phyloP scores from a whole-genome alignment of 2,888 invertebrate species.

The Oegoconia quadripuncta region DNA sequence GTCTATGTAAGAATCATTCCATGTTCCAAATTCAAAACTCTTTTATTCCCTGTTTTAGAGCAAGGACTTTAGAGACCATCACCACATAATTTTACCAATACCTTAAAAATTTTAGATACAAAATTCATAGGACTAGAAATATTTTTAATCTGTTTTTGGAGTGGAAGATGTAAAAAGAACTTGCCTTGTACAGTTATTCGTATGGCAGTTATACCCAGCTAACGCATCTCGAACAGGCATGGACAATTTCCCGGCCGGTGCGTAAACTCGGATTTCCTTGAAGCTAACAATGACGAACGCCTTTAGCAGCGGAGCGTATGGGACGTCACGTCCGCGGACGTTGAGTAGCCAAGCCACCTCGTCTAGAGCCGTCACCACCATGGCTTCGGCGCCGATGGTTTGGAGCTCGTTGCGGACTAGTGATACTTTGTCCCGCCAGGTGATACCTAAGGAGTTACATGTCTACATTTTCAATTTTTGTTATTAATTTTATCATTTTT shows the following conservation, averaged over 20 bases:
- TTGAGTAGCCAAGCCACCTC: conserved; percentile 93
- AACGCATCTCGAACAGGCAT: conserved; percentile 73
- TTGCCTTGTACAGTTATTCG: conserved; percentile 76
- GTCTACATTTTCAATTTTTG: too few species aligned
- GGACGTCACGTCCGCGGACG: conserved; percentile 91
- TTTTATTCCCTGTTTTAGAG: too few species aligned
- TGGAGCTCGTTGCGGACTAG: conserved; percentile 82
- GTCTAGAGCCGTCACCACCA: conserved; percentile 91
- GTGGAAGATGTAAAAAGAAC: conserved; percentile 5
- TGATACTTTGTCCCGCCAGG: conserved; percentile 87
- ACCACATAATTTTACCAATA: too few species aligned
- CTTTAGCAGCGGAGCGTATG: conserved; percentile 88
- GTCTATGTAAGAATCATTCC: too few species aligned
- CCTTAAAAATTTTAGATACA: too few species aligned
- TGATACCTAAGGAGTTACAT: conserved; percentile 80
- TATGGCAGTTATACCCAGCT: conserved; percentile 79
- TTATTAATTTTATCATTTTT: too few species aligned
- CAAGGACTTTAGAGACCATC: too few species aligned
- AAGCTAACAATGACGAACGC: conserved; percentile 86
- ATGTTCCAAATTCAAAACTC: too few species aligned
- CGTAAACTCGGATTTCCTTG: conserved; percentile 83
- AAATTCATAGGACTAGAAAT: not conserved
- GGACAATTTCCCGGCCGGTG: conserved; percentile 82
- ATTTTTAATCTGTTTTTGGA: too few species aligned
- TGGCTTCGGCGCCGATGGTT: conserved; percentile 83